Base-by-base conservation (phyloP, 2,888 invertebrate species). In the Thereva unica region DNA sequence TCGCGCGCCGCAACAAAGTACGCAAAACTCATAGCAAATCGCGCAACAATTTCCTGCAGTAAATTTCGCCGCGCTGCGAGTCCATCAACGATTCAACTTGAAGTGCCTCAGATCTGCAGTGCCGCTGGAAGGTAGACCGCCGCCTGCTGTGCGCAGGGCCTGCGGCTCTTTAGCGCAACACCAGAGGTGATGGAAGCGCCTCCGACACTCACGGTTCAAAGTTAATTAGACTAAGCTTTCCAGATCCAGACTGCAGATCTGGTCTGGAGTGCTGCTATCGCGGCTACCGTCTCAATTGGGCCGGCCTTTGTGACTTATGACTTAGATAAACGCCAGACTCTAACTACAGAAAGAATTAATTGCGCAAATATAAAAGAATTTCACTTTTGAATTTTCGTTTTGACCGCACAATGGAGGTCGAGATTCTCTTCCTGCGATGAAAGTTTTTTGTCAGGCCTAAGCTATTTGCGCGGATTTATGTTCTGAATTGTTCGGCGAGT, bases 281-380 rank as follows among this genome's bases (percentile, higher is more conserved):
- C 47, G 12, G 38, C 9, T 50, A 50, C 41, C 23, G 23, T 47
- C 3, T 47, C 3, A 6, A 47, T 47, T 47, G 10, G 23, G 23
- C 1, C 23, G 23, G 23, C 23, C 23, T 23, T 23, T 47, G 49
- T 45, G 49, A 37, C 38, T 59, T 61, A 49, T 61, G 50, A 61
- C 12, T 61, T 49, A 34, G n/a, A 37, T 50, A 50, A 49, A 50
- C 61, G 6, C 12, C 55, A 23, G 34, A 59, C 41, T 50, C 50
- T 10, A 34, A 23, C 23, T 23, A 23, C 23, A 23, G 23, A 23
- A 23, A 23, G 23, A 40, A 61, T 61, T 49, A 49, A 61, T 61
- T 61, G 49, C 10, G 50, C 61, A 61, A 61, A 61, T 50, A 61
- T 59, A 61, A 23, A 50, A 23, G 50, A 61, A 61, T 61, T 61